Conservation (phyloP, 2,797 vertebrate species). For the Holocentrus rufus region DNA sequence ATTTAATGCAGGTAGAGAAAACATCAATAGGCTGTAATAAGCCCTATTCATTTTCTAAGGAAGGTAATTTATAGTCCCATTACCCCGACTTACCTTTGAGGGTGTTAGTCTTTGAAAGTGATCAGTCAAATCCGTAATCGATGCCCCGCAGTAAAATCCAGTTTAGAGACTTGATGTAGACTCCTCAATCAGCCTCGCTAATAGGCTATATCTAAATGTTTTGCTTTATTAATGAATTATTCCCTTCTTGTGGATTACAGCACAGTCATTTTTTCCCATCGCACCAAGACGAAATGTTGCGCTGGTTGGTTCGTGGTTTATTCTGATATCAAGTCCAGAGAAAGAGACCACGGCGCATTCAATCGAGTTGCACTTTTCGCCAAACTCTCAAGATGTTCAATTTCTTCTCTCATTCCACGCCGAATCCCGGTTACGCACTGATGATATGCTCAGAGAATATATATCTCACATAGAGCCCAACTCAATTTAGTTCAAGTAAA, state of each 20-base stretch:
- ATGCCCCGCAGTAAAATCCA: slow-evolving; percentile 64
- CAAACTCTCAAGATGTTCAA: slow-evolving; percentile 61
- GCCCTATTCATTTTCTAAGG: neutral
- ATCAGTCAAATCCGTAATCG: slow-evolving; percentile 59
- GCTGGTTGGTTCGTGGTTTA: slow-evolving; percentile 6
- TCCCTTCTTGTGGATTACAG: slow-evolving; percentile 37
- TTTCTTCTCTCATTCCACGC: slow-evolving; percentile 14
- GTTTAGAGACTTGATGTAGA: slow-evolving; percentile 41
- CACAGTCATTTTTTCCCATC: slow-evolving; percentile 34
- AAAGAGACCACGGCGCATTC: slow-evolving; percentile 21
- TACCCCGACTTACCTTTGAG: slow-evolving; percentile 65
- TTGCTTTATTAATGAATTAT: slow-evolving; percentile 7
- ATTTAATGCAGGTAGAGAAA: neutral
- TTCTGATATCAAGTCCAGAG: slow-evolving; percentile 44
- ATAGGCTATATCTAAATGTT: slow-evolving; percentile 25
- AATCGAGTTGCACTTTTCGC: slow-evolving; percentile 63
- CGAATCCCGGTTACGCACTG: slow-evolving; percentile 20
- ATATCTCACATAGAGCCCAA: neutral
- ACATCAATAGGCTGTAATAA: neutral
- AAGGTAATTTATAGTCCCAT: neutral
- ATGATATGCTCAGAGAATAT: neutral
- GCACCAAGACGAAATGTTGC: neutral
- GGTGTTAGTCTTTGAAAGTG: slow-evolving; percentile 40
- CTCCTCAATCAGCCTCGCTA: slow-evolving; percentile 29
- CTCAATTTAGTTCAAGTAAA: slow-evolving; percentile 2